Percentiles rank a stretch among this genome's conserved stretches.
These are phyloP conservation scores for Corvus hawaiiensis DNA, from an alignment of 2,113 vertebrate genomes.

Conservation along the genomic window DNA sequence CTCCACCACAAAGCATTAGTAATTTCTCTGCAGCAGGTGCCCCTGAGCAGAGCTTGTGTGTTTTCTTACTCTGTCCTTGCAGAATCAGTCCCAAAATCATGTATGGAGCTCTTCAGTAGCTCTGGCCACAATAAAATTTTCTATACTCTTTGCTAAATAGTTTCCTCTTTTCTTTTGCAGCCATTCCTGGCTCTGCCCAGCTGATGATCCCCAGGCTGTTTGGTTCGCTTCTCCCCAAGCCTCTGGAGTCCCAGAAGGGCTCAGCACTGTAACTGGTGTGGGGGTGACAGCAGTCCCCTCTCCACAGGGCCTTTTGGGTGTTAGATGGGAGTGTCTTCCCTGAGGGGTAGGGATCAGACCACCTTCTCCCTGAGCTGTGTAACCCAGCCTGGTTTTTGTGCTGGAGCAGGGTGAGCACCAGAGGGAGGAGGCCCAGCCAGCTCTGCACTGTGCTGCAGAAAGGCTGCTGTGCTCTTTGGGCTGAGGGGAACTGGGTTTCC, in stretches of 20 bases:
- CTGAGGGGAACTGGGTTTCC: background rate
- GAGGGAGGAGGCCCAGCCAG: background rate
- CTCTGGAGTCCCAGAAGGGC: background rate
- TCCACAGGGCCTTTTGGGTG: background rate
- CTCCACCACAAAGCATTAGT: background rate
- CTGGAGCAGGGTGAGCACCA: background rate
- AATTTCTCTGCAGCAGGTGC: background rate
- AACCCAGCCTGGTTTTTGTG: background rate
- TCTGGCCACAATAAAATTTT: constrained; percentile 55
- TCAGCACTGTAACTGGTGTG: background rate
- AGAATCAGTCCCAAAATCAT: background rate
- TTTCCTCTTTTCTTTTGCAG: background rate
- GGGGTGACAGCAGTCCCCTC: background rate
- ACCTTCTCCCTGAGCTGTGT: background rate
- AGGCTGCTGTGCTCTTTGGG: background rate
- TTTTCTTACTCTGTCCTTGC: background rate
- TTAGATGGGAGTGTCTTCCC: background rate
- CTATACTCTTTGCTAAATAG: constrained; percentile 35
- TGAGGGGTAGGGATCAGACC: background rate
- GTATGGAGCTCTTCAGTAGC: background rate
- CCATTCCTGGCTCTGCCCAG: background rate
- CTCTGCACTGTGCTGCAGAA: background rate
- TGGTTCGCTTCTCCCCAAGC: background rate
- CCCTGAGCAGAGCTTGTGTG: background rate
- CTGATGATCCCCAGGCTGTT: background rate